Evolutionary conservation across 2,113 vertebrate species (phyloP), one percentile per base, ranked within the genome.

Genomic region (Nerophis lumbriciformis): DNA sequence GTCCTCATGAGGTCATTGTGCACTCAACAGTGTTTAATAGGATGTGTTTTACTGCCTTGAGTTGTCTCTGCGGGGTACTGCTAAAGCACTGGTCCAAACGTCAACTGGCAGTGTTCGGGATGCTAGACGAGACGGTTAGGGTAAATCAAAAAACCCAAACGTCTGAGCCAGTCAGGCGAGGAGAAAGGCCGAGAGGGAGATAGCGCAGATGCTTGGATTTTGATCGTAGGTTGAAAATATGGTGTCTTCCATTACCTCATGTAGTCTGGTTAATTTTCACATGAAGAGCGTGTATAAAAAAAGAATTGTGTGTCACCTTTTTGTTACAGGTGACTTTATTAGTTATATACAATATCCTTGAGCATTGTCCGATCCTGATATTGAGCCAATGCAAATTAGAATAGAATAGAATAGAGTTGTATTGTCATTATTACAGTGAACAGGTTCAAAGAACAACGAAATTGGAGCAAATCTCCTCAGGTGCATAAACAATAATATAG

Each of bases 1-100:
- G 85, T 79, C 75, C 83, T 83, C 75, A 73, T 76, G 68, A 83
- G 79, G 80, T 85, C 76, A 77, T 71, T 74, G 82, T 79, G 81
- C 66, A 81, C 80, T 79, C 74, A 80, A 69, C 74, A 72, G 82
- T 80, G 83, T 82, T 86, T 85, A 87, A 88, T 82, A 83, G 84
- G 80, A 87, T 87, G 81, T 82, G 82, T 78, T 79, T 78, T 76
- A 57, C 66, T 76, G 73, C 78, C 72, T 77, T 47, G 76, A 81
- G 81, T 79, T 75, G 75, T 84, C 83, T 82, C 80, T 76, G 80
- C 76, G 56, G 83, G 82, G 81, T 48, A 60, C 73, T 36, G 57
- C 81, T 86, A 81, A 85, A 85, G 74, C 77, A 75, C 71, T 73
- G 81, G 76, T 78, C 83, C 79, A 77, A 79, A 82, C 86, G 82